Base-by-base conservation (phyloP, 2,797 vertebrate species). In the Siniperca scherzeri region DNA sequence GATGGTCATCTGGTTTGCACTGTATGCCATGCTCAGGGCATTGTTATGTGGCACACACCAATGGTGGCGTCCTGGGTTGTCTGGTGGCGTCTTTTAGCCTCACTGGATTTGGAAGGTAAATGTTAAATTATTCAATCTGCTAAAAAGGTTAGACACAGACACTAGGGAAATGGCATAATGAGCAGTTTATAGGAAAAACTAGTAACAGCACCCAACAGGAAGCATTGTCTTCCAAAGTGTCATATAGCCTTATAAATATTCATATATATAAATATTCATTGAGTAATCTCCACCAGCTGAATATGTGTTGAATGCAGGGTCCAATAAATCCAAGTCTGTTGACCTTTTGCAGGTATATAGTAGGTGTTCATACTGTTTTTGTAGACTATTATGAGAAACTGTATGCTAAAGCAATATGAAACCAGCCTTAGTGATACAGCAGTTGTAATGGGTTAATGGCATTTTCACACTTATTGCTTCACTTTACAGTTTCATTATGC, bases 241-340 rank as follows among this genome's bases (percentile, higher is more conserved):
- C 92, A 93, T 93, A 93, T 91, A 91, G 91, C 93, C 94, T 94
- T 92, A 94, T 94, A 92, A 92, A 93, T 94, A 94, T 94, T 94
- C 91, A 93, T 87, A 78, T 85, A 77, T 87, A 95, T 93, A 93
- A 93, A 94, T 94, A 94, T 95, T 94, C 92, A 94, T 90, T 79
- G 86, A 89, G 81, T 89, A 88, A 92, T 90, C 86, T 90, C 84
- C 87, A 88, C 82, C 87, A 88, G 85, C 87, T 87, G 89, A 90
- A 90, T 87, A 81, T 85, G 90, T 86, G 77, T 90, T 87, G 82
- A 87, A 89, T 78, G 77, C 88, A 72, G 74, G 78, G 85, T 89
- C 90, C 87, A 89, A 93, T 92, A 93, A 93, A 92, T 92, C 87
- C 80, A 71, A 82, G 74, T 90, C 77, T 86, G 86, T 86, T 93